Conservation (phyloP, 2,888 invertebrate genomes). For the Osmoderma eremita region DNA sequence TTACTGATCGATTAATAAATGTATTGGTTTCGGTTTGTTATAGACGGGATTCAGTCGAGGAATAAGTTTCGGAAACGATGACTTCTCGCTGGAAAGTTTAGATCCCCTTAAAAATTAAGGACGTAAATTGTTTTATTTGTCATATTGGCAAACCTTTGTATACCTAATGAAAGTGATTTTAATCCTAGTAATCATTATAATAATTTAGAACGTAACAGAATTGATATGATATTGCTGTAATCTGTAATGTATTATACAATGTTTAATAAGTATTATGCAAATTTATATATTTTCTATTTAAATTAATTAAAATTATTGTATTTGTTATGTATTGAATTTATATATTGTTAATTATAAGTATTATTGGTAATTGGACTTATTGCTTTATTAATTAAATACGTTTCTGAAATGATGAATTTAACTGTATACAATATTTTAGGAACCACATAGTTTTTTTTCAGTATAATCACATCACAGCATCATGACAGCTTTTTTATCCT, state of each 20-base stretch:
- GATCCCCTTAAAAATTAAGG: constrained; percentile 84
- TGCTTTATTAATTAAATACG: constrained; percentile 15
- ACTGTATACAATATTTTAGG: background rate
- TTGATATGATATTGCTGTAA: constrained; percentile 36
- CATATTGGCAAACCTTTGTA: constrained; percentile 42
- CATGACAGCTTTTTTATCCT: too few species aligned
- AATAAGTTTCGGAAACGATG: constrained; percentile 88
- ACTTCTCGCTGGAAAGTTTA: constrained; percentile 93
- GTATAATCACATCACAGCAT: background rate
- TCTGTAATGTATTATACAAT: constrained; percentile 37
- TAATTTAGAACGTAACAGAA: constrained; percentile 34
- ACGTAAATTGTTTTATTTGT: constrained; percentile 39
- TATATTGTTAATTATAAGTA: constrained; percentile 45
- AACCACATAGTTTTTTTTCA: background rate
- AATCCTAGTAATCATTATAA: constrained; percentile 40
- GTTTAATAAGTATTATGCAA: constrained; percentile 41
- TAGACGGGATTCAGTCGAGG: constrained; percentile 92
- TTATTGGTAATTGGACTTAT: constrained; percentile 39
- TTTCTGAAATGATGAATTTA: background rate
- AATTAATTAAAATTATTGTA: constrained; percentile 42
- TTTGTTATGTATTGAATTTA: constrained; percentile 47
- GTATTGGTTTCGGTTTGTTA: constrained; percentile 57
- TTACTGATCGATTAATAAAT: too few species aligned
- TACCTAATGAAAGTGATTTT: constrained; percentile 42
- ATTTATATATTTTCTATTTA: constrained; percentile 44